phyloP scores from a whole-genome alignment of 1,140 invertebrate genomes.

The Zaprionus kolodkinae region DNA sequence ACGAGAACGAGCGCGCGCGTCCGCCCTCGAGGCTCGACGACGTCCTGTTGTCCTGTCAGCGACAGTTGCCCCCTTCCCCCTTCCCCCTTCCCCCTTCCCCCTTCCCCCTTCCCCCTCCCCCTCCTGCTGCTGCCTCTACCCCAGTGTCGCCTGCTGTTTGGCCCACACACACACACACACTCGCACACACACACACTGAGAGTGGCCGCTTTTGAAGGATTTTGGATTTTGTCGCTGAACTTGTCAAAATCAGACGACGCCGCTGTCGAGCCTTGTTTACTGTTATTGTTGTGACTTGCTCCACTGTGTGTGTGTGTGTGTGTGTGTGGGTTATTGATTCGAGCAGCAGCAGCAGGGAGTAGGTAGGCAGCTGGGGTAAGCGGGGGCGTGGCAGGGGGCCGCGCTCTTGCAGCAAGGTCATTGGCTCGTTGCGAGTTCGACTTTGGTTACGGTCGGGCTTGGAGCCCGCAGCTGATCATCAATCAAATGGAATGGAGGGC shows the following conservation, averaged over 20 bases:
- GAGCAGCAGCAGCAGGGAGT: not conserved
- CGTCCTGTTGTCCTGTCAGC: conserved; percentile 51
- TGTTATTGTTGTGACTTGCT: conserved; percentile 8
- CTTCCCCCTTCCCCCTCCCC: no score
- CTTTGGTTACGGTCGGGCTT: not conserved
- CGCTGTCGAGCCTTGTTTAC: conserved; percentile 26
- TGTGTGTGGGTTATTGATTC: conserved; percentile 61
- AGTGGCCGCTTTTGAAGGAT: conserved; percentile 80
- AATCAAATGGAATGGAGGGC: conserved; percentile 56
- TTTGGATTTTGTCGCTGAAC: conserved; percentile 83
- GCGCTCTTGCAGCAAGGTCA: conserved; percentile 67
- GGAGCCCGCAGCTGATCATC: conserved; percentile 66
- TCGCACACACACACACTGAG: conserved; percentile 72
- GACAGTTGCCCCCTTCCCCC: conserved; percentile 40
- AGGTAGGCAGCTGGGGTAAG: not conserved
- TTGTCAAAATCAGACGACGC: conserved; percentile 80
- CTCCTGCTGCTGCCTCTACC: not conserved
- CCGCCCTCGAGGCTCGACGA: not conserved
- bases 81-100: not conserved
- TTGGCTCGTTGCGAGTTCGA: conserved; percentile 57
- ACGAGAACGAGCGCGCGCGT: conserved; percentile 21
- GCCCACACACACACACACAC: conserved; percentile 48
- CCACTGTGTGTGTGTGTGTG: conserved; percentile 16
- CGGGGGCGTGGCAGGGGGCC: not conserved
- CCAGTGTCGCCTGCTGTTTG: conserved; percentile 14